A percentile compares a stretch with the other conserved stretches of the same genome.
Conservation (phyloP, 2,888 invertebrate species). For the Pseudococcus jackbeardsleyi region DNA sequence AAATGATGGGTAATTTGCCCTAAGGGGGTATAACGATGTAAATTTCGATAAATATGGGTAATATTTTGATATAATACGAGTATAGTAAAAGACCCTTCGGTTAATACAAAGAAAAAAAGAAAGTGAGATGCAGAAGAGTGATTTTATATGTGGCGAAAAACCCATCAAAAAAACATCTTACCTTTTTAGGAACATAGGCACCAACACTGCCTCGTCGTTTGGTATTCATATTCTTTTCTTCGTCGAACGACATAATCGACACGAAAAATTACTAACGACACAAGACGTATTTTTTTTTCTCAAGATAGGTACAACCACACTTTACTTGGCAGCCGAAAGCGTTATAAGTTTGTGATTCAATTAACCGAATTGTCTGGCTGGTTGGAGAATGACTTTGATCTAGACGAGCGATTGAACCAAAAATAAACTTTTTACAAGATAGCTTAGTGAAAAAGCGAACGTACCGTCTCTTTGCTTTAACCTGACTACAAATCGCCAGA, state of each 20-base stretch:
- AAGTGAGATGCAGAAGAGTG: neutral
- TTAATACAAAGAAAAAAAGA: neutral
- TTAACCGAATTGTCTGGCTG: slow-evolving; percentile 50
- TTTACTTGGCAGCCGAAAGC: slow-evolving; percentile 35
- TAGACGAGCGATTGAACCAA: slow-evolving; percentile 61
- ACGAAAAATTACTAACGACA: neutral
- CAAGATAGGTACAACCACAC: neutral
- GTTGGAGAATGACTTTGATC: slow-evolving; percentile 51
- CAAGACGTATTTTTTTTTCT: neutral
- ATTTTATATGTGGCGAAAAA: neutral
- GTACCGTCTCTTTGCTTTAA: slow-evolving; percentile 58
- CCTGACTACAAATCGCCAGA: slow-evolving; percentile 61
- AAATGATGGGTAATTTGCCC: neutral
- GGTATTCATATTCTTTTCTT: slow-evolving; percentile 47
- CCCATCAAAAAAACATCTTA: slow-evolving; percentile 51
- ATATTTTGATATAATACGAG: neutral
- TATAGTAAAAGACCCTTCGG: neutral
- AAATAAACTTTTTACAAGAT: slow-evolving; percentile 58
- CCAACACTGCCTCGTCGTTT: slow-evolving; percentile 63
- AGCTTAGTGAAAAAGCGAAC: slow-evolving; percentile 44
- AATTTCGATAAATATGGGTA: neutral
- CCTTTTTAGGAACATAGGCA: slow-evolving; percentile 64
- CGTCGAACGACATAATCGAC: slow-evolving; percentile 61
- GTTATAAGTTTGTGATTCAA: slow-evolving; percentile 47
- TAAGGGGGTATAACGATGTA: neutral